Evolutionary conservation across 1,140 invertebrate species (phyloP).

Genomic region (Metaphire vulgaris): DNA sequence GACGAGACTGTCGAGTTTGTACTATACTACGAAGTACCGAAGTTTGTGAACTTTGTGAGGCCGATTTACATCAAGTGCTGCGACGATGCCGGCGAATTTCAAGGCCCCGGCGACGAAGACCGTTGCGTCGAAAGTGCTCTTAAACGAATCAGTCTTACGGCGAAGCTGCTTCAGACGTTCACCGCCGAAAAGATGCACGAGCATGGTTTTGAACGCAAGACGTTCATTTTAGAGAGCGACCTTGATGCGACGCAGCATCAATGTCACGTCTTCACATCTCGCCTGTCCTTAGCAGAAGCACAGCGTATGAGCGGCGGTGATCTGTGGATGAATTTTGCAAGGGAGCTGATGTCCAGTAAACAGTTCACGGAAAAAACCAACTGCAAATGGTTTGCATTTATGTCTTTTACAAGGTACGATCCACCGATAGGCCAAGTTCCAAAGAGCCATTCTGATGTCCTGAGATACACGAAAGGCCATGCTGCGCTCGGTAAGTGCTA

Average conservation of each 20-base stretch:
- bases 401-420: slow-evolving; percentile 73
- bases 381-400: slow-evolving; percentile 79
- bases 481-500: slow-evolving; percentile 74
- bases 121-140: slow-evolving; percentile 68
- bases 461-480: slow-evolving; percentile 69
- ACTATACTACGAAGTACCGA: slow-evolving; percentile 36
- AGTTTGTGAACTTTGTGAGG: slow-evolving; percentile 45
- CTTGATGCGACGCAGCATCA: slow-evolving; percentile 55
- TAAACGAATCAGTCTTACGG: slow-evolving; percentile 67
- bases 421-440: slow-evolving; percentile 30
- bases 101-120: slow-evolving; percentile 64
- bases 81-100: slow-evolving; percentile 68
- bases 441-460: slow-evolving; percentile 65
- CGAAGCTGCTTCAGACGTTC: slow-evolving; percentile 74
- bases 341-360: slow-evolving; percentile 64
- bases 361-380: slow-evolving; percentile 56
- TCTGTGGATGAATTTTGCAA: slow-evolving; percentile 76
- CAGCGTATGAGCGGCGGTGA: slow-evolving; percentile 64
- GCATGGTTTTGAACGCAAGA: slow-evolving; percentile 68
- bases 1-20: slow-evolving; percentile 37
- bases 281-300: slow-evolving; percentile 64
- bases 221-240: slow-evolving; percentile 64
- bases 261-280: slow-evolving; percentile 60
- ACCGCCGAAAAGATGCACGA: slow-evolving; percentile 81
- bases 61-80: slow-evolving; percentile 53